Evolutionary conservation across 1,140 invertebrate species (phyloP), one percentile per base, ranked within the genome.

Genomic region (Diuraphis noxia): DNA sequence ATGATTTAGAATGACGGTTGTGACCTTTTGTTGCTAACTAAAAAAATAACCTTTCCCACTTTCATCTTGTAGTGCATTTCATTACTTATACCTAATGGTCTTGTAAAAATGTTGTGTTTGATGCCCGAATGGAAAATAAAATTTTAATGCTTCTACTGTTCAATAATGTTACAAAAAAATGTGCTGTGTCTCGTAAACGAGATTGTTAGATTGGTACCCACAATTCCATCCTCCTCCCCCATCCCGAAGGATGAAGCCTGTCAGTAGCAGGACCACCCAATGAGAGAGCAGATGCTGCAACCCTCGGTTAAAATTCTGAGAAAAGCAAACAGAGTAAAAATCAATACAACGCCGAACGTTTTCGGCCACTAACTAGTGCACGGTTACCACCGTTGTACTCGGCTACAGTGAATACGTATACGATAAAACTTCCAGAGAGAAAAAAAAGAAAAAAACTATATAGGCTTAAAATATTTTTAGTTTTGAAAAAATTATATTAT

Each of bases 171-270:
- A 56, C 30, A 63, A 63, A n/a, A 63, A 4, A 63, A 13, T n/a
- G 10, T 63, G 5, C 25, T 13, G 25, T 30, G 25, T 30, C 30
- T 10, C 49, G 10, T n/a, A 63, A 63, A n/a, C 10, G 56, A n/a
- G 56, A 30, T 56, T n/a, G 30, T 25, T 17, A 63, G 10, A 30
- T n/a, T 30, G 9, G 30, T 30, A 63, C 25, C 9, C 52, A 30
- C 30, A 7, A 56, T 30, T 1, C 9, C 30, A 5, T n/a, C n/a
- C 0, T 4, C 30, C 52, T 10, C 30, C 0, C 56, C 2, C 0
- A 17, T n/a, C 5, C 23, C 25, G n/a, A 30, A 30, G 25, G 25
- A 23, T 13, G 19, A n/a, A 17, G 30, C 1, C 10, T n/a, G 5
- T 13, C n/a, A n/a, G 30, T 30, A 72, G n/a, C n/a, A n/a, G n/a